phyloP scores from a whole-genome alignment of 2,797 vertebrate species.

The Buphagus erythrorhynchus region DNA sequence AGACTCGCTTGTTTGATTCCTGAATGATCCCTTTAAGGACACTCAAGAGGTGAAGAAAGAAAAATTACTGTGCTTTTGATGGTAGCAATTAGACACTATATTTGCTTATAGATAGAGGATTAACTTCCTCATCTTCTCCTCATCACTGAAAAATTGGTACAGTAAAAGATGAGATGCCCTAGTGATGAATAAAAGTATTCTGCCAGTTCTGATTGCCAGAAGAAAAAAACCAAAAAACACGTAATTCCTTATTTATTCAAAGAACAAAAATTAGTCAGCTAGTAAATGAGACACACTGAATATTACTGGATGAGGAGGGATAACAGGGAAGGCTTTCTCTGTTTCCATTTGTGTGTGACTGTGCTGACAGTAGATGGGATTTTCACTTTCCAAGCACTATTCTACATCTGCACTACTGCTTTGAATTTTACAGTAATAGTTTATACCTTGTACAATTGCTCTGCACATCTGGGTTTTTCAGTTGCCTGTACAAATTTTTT shows the following conservation, averaged over 20 bases:
- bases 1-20: constrained; percentile 50
- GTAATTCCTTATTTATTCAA: neutral
- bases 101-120: neutral
- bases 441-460: neutral
- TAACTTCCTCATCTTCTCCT: neutral
- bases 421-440: neutral
- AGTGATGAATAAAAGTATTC: constrained; percentile 1
- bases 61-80: constrained; percentile 27
- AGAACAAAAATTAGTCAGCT: neutral
- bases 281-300: neutral
- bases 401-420: neutral
- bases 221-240: neutral
- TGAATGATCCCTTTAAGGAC: constrained; percentile 52
- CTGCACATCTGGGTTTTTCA: neutral
- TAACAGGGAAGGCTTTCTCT: neutral
- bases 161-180: neutral
- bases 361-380: neutral
- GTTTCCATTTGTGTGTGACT: neutral
- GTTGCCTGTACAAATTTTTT: neutral
- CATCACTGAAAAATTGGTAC: neutral
- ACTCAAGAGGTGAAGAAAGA: constrained; percentile 30
- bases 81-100: neutral
- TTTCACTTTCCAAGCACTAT: neutral
- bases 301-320: neutral
- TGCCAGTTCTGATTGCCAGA: neutral